Evolutionary conservation across 2,888 invertebrate genomes (phyloP), one percentile per base, ranked within the genome.

Genomic region (Aelia acuminata): DNA sequence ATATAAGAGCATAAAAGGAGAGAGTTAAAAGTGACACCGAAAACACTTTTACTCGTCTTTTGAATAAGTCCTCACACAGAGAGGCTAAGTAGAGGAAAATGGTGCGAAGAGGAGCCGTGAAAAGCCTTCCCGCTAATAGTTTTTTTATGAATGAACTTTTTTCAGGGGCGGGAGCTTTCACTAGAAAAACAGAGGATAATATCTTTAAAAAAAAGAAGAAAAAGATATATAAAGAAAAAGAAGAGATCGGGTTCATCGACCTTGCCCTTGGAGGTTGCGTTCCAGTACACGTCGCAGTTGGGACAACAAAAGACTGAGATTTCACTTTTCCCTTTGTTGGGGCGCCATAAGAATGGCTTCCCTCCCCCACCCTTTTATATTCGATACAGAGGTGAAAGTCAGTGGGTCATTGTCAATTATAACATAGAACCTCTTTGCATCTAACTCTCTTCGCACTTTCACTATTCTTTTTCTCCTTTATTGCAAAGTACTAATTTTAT

Each of bases 311-410:
- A n/a, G 87, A 47, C 80, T 22, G 18, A 85, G 85, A 88, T 88
- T 85, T 88, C 88, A 88, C 88, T 88, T 88, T 88, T 88, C 85
- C 50, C 88, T 88, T 88, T 88, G 88, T 88, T 47, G 63, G 85
- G 84, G 85, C 31, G 87, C 86, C 86, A 26, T 50, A 87, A 87
- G 80, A 87, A 87, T 87, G 87, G 80, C 50, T 5, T 22, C n/a
- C 48, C 84, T 80, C 87, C 53, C 48, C 87, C 87, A 31, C 57
- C n/a, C 87, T 50, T 43, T 75, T 63, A 84, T 87, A 63, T 87
- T 87, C 63, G 87, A 87, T 87, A 47, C 87, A 48, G 84, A 50
- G 87, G 87, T 22, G 87, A 87, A 87, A 87, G 87, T 87, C 70
- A 43, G 49, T 49, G 84, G 80, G 84, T 87, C 87, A 87, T 87